Evolutionary conservation across 2,113 vertebrate species (phyloP).

Genomic region (Pseudorhombus dupliciocellatus): DNA sequence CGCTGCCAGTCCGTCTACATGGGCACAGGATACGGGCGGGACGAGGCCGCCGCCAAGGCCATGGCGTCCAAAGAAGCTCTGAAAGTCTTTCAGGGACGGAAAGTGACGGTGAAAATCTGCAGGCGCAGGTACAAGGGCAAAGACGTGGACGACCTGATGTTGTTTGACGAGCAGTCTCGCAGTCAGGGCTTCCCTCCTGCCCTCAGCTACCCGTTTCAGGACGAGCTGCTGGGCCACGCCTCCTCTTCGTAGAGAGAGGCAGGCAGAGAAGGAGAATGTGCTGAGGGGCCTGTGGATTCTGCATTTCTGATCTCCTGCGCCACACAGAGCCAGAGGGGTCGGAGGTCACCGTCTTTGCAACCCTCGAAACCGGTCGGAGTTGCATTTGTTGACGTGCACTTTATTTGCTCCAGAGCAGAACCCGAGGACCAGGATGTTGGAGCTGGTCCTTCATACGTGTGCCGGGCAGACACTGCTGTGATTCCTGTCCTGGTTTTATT

Average conservation of each 20-base stretch:
- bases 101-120: slow-evolving; percentile 93
- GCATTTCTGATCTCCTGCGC: too few species aligned
- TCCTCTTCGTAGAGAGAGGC: slow-evolving; percentile 26
- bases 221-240: slow-evolving; percentile 47
- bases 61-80: slow-evolving; percentile 96
- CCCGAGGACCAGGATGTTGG: too few species aligned
- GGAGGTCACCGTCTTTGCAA: too few species aligned
- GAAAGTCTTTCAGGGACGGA: slow-evolving; percentile 95
- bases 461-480: slow-evolving; percentile 52
- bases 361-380: background rate
- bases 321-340: too few species aligned
- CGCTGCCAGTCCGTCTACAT: slow-evolving; percentile 94
- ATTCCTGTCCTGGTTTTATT: slow-evolving; percentile 15
- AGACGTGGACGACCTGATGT: slow-evolving; percentile 93
- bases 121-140: slow-evolving; percentile 89
- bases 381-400: background rate
- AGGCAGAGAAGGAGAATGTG: background rate
- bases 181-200: slow-evolving; percentile 91
- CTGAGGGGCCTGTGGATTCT: too few species aligned
- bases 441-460: background rate
- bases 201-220: slow-evolving; percentile 88
- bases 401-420: background rate
- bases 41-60: slow-evolving; percentile 90
- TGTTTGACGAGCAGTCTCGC: slow-evolving; percentile 91
- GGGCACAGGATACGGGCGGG: slow-evolving; percentile 95